Percentiles rank a stretch among this genome's conserved stretches.
Conservation (phyloP, 64 coral and sea anemone species). For the Actinia equina region DNA sequence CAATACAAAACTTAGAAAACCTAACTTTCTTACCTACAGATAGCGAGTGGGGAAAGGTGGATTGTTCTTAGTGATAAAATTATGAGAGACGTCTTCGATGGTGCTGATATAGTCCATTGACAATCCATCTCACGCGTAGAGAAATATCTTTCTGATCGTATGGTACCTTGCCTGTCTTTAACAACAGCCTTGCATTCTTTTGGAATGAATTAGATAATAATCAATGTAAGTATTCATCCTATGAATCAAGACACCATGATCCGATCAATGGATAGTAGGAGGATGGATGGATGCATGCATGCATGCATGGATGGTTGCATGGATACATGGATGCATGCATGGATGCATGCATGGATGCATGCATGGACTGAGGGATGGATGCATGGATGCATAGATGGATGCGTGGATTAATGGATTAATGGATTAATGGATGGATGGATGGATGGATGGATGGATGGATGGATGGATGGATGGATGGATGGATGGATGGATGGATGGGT, state of each 20-base stretch:
- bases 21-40: not conserved
- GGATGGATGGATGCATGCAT: not conserved
- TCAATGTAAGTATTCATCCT: too few relatives aligned
- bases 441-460: not conserved
- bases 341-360: too few relatives aligned
- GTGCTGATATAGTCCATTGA: not conserved
- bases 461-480: not conserved
- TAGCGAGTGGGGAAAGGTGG: not conserved
- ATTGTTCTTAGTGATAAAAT: not conserved
- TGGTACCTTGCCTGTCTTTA: not conserved
- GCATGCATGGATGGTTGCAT: too few relatives aligned
- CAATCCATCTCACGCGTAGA: not conserved
- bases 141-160: not conserved
- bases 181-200: not conserved
- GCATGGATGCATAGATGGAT: too few relatives aligned
- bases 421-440: too few relatives aligned
- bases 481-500: not conserved
- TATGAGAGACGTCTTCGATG: not conserved
- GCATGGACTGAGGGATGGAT: too few relatives aligned
- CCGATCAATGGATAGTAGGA: too few relatives aligned
- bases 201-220: not conserved
- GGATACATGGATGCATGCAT: too few relatives aligned
- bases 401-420: too few relatives aligned
- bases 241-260: too few relatives aligned
- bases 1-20: not conserved